Conservation (phyloP, 2,113 vertebrate genomes). For the Limnothrissa miodon region DNA sequence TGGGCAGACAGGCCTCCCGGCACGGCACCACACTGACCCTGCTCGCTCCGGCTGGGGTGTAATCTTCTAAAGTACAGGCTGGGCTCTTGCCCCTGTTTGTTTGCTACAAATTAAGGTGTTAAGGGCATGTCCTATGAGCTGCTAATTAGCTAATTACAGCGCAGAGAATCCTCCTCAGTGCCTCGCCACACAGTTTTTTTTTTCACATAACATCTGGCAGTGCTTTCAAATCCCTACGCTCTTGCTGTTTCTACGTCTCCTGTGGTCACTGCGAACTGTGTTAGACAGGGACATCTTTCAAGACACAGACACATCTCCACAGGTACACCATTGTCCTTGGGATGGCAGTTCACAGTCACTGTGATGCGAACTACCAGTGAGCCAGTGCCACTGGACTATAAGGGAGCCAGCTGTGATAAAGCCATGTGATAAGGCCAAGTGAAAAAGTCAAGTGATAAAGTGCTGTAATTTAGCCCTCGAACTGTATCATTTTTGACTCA, state of each 20-base stretch:
- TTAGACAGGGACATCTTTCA: not conserved
- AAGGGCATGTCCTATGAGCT: constrained; percentile 13
- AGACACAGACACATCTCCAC: not conserved
- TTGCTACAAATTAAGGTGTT: constrained; percentile 30
- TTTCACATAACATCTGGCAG: constrained; percentile 7
- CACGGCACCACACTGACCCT: constrained; percentile 17
- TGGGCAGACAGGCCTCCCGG: not conserved
- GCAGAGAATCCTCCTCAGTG: not conserved
- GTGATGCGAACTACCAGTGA: not conserved
- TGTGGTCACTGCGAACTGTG: not conserved
- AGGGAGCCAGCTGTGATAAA: not conserved
- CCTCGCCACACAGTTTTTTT: not conserved
- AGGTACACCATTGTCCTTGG: not conserved
- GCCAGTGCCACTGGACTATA: not conserved
- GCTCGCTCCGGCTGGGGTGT: not conserved
- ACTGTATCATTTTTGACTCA: too few relatives aligned
- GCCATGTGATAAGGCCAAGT: too few relatives aligned
- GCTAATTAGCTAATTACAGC: constrained; percentile 28
- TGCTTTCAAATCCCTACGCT: not conserved
- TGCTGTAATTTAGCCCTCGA: too few relatives aligned
- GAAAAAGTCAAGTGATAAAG: too few relatives aligned
- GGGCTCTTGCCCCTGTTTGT: not conserved
- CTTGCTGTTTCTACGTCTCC: not conserved
- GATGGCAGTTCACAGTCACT: not conserved
- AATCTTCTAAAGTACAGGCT: constrained; percentile 31